phyloP scores from a whole-genome alignment of 2,888 invertebrate genomes.

The Netelia inedita region DNA sequence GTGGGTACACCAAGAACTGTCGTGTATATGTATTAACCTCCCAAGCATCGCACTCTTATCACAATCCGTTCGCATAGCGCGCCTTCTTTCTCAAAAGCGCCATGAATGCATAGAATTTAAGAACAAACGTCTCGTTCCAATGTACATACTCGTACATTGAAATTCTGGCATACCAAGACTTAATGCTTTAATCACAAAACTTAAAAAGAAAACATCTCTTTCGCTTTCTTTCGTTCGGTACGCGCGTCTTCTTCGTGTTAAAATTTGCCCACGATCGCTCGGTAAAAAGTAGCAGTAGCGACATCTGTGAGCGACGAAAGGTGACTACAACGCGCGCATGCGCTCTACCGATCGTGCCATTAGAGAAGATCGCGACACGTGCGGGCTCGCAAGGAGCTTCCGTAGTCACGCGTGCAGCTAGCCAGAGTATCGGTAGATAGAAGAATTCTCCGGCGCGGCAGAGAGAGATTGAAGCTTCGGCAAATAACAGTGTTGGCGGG shows the following conservation, averaged over 20 bases:
- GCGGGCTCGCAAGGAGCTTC: neutral
- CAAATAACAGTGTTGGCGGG: slow-evolving; percentile 48
- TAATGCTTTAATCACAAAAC: too few species aligned
- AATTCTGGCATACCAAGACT: too few species aligned
- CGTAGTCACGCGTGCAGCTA: neutral
- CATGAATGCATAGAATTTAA: too few species aligned
- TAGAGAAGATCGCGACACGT: neutral
- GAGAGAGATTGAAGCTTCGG: slow-evolving; percentile 20
- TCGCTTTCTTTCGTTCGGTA: neutral
- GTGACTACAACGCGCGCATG: neutral
- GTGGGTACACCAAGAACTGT: too few species aligned
- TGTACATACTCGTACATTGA: too few species aligned
- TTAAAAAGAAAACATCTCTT: too few species aligned
- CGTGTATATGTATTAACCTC: too few species aligned
- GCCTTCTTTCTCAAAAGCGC: too few species aligned
- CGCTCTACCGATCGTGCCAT: neutral
- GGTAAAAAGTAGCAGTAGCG: neutral
- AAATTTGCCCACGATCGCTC: neutral
- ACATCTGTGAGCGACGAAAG: neutral
- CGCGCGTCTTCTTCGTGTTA: neutral
- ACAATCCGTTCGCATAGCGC: too few species aligned
- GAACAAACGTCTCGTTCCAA: too few species aligned
- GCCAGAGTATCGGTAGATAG: neutral
- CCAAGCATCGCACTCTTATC: too few species aligned
- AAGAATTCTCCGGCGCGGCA: neutral